These are phyloP conservation scores for Diarsia rubi DNA, from an alignment of 2,888 invertebrate species.

Conservation along the genomic window DNA sequence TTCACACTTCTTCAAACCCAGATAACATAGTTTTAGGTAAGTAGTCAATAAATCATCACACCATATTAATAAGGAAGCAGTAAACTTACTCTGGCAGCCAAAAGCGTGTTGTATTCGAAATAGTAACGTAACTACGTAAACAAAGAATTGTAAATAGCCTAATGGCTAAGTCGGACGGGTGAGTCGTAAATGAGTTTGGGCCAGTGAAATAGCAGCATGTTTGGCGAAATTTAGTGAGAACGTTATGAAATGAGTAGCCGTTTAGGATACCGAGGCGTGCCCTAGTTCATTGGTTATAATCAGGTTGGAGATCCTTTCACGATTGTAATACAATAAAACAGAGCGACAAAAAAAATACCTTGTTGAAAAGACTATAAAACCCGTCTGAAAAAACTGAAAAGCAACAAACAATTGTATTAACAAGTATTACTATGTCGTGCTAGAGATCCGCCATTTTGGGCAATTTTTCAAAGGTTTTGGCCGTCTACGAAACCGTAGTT, in stretches of 20 bases:
- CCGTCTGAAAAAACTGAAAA: too few species aligned
- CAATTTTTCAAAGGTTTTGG: too few species aligned
- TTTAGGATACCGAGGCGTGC: not conserved
- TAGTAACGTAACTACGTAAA: not conserved
- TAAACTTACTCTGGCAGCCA: slow-evolving; percentile 19
- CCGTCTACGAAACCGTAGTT: too few species aligned
- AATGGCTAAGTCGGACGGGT: not conserved
- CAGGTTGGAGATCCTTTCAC: too few species aligned
- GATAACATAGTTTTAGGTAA: not conserved
- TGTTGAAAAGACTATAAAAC: too few species aligned
- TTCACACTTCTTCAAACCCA: slow-evolving; percentile 4
- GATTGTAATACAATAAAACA: too few species aligned
- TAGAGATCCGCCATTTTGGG: too few species aligned
- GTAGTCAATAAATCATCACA: slow-evolving; percentile 25
- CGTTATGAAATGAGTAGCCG: not conserved
- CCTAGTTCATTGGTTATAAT: not conserved
- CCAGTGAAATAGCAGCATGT: not conserved
- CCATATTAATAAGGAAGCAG: slow-evolving; percentile 29
- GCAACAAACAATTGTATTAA: too few species aligned
- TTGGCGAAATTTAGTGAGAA: not conserved
- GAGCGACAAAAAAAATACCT: too few species aligned
- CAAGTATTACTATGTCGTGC: too few species aligned
- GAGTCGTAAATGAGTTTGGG: not conserved
- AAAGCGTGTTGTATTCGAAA: not conserved
- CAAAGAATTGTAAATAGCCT: not conserved